phyloP scores from a whole-genome alignment of 1,140 invertebrate genomes.

The Drosophila seguyi region DNA sequence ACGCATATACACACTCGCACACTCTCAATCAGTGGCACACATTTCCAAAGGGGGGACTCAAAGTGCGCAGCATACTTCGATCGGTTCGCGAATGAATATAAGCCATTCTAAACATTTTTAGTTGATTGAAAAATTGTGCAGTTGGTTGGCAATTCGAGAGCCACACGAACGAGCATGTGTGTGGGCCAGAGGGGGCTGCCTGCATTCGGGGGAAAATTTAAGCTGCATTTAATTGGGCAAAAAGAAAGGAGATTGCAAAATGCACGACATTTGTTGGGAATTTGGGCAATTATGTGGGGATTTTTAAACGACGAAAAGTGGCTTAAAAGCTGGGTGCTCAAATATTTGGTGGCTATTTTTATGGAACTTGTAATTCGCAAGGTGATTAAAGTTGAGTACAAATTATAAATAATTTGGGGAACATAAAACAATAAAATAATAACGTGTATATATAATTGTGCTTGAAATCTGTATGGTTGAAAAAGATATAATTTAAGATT shows the following conservation, averaged over 20 bases:
- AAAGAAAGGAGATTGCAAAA: constrained; percentile 49
- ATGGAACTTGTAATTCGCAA: background rate
- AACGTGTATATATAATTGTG: background rate
- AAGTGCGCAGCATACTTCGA: constrained; percentile 48
- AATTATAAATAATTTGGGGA: no score
- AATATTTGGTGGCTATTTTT: background rate
- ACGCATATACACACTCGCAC: constrained; percentile 17
- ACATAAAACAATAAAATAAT: no score
- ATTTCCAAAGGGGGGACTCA: constrained; percentile 38
- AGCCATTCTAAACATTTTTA: constrained; percentile 80
- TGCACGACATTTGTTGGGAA: constrained; percentile 44
- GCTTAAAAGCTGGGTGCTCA: background rate
- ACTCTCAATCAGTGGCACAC: constrained; percentile 69
- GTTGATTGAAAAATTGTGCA: constrained; percentile 83
- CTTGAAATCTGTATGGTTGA: background rate
- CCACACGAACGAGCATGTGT: constrained; percentile 7
- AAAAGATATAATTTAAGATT: background rate
- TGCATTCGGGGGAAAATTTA: constrained; percentile 47
- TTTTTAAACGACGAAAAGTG: constrained; percentile 5
- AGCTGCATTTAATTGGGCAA: constrained; percentile 77
- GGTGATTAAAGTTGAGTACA: no score
- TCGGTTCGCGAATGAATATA: constrained; percentile 67
- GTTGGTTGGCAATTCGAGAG: constrained; percentile 68
- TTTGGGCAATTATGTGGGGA: constrained; percentile 22
- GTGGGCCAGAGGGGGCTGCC: constrained; percentile 1